Evolutionary conservation across 1,140 invertebrate genomes (phyloP).

Genomic region (Papilio polyxenes): DNA sequence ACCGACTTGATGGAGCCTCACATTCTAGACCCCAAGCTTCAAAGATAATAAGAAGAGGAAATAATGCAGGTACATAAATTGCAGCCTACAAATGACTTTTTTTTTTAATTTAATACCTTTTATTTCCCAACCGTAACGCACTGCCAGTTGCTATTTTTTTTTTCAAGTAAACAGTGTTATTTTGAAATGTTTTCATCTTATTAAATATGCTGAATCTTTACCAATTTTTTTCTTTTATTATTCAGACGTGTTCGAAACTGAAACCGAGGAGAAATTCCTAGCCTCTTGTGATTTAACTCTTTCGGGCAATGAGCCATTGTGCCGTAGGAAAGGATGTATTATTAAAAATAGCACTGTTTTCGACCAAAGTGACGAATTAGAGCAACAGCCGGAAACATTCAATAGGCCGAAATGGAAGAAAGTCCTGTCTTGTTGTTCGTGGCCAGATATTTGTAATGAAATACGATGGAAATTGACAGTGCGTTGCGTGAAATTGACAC

Average conservation of each 20-base stretch:
- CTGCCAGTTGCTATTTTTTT: constrained; percentile 48
- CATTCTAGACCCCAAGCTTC: constrained; percentile 58
- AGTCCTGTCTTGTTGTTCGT: constrained; percentile 56
- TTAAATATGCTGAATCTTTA: constrained; percentile 1
- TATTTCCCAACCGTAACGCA: constrained; percentile 55
- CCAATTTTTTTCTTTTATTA: constrained; percentile 45
- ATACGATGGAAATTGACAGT: constrained; percentile 64
- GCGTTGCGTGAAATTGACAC: constrained; percentile 63
- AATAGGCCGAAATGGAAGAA: constrained; percentile 54
- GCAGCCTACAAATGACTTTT: neutral
- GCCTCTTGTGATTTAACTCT: constrained; percentile 64
- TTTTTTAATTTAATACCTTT: constrained; percentile 42
- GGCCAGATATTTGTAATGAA: constrained; percentile 55
- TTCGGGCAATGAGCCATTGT: constrained; percentile 46
- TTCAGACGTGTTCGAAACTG: constrained; percentile 51
- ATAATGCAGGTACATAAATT: constrained; percentile 9
- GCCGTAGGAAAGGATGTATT: constrained; percentile 59
- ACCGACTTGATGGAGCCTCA: constrained; percentile 46
- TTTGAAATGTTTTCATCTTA: constrained; percentile 50
- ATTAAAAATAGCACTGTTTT: constrained; percentile 54
- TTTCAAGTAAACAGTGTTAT: constrained; percentile 56
- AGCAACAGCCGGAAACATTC: constrained; percentile 39
- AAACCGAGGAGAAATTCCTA: constrained; percentile 64
- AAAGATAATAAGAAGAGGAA: constrained; percentile 58
- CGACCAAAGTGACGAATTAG: constrained; percentile 49